Percentiles rank a stretch among this genome's conserved stretches.
Conservation (phyloP, 2,888 invertebrate species). For the Serripes groenlandicus region DNA sequence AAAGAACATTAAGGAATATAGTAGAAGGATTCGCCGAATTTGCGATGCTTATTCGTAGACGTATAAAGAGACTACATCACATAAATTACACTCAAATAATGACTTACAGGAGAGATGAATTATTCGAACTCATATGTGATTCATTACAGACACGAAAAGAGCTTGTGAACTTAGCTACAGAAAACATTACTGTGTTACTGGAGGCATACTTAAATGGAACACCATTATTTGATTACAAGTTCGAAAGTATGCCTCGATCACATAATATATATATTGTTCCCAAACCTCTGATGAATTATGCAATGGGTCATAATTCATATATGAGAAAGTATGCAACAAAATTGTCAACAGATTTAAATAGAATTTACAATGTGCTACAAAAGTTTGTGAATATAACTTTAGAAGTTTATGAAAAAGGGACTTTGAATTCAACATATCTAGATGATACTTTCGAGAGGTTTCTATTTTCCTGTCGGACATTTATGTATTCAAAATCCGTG, state of each 20-base stretch:
- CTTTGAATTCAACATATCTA: constrained; percentile 62
- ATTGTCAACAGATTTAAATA: constrained; percentile 55
- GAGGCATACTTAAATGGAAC: constrained; percentile 73
- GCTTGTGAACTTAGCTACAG: constrained; percentile 67
- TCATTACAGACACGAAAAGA: constrained; percentile 67
- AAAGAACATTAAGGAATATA: constrained; percentile 72
- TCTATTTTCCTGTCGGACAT: constrained; percentile 65
- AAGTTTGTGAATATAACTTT: constrained; percentile 59
- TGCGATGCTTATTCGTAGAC: constrained; percentile 62
- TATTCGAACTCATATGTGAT: constrained; percentile 67
- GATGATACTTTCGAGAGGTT: constrained; percentile 56
- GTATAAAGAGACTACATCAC: constrained; percentile 43
- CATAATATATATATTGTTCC: constrained; percentile 75
- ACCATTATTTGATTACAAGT: constrained; percentile 75
- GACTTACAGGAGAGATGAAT: constrained; percentile 28
- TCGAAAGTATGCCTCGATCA: constrained; percentile 53
- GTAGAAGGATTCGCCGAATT: constrained; percentile 75
- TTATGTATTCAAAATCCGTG: constrained; percentile 71
- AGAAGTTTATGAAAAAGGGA: constrained; percentile 51
- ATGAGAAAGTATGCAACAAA: constrained; percentile 63
- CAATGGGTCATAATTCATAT: constrained; percentile 67
- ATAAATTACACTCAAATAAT: constrained; percentile 20
- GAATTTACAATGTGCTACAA: constrained; percentile 43
- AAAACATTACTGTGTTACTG: constrained; percentile 72
- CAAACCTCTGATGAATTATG: constrained; percentile 70